Base-by-base conservation (phyloP, 1,140 invertebrate species). In the Lepidurus apus region DNA sequence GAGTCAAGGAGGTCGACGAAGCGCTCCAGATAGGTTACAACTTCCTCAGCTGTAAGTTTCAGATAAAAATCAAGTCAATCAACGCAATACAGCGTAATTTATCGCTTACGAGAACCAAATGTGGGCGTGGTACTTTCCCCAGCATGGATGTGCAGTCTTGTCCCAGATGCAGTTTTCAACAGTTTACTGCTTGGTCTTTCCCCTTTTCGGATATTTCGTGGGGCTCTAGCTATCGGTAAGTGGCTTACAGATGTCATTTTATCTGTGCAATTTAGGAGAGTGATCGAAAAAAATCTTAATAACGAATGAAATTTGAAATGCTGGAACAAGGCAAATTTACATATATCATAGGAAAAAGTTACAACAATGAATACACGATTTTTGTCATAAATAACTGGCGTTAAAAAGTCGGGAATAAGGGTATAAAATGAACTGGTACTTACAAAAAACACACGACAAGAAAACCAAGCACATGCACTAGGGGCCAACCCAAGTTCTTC, bases 1-100 rank as follows among this genome's bases (percentile, higher is more conserved):
- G 82, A 82, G 74, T 82, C 82, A 11, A 84, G 79, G 42, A 79
- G 78, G 65, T 83, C 82, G 21, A 82, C 79, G 7, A 84, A 80
- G 43, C 74, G 47, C 80, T 84, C 84, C 80, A 84, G 79, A n/a
- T 83, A 82, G 26, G 53, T 74, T 11, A 82, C 74, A 42, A 82
- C 80, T 42, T 80, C 80, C 74, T 82, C 81, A 77, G 82, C 82
- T 82, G 77, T 1, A 74, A 42, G 11, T 13, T n/a, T 10, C 1
- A 11, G 9, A 1, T 2, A 34, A 34, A 34, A 34, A 34, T 34
- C 4, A 34, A 34, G 34, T 34, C 34, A 34, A 34, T 34, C 4
- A 34, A 34, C 34, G 4, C 1, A 34, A 34, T 34, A 3, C 34
- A 34, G 34, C 34, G 34, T 34, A 34, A 34, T 34, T 34, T 34